These are phyloP conservation scores for Musca domestica DNA, from an alignment of 1,140 invertebrate species.

Conservation along the genomic window DNA sequence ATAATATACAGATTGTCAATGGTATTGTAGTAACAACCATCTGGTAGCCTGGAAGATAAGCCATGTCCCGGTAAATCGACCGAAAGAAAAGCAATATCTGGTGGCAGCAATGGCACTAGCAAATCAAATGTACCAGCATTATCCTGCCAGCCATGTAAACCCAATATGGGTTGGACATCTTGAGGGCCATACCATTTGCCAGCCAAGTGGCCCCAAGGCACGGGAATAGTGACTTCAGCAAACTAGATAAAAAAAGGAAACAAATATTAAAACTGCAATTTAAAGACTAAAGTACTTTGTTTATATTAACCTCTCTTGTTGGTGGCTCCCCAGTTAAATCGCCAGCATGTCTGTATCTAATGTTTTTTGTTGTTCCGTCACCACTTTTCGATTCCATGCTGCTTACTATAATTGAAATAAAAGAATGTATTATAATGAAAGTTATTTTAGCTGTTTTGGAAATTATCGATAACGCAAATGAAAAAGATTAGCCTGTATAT, in stretches of 20 bases:
- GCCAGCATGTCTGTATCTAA: slow-evolving; percentile 42
- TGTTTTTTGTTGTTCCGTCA: background rate
- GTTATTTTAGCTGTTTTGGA: too few relatives aligned
- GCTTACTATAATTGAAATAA: too few relatives aligned
- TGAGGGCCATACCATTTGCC: slow-evolving; percentile 71
- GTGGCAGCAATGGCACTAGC: slow-evolving; percentile 63
- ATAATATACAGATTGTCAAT: slow-evolving; percentile 61
- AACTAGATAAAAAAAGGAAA: slow-evolving; percentile 48
- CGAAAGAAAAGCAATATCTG: slow-evolving; percentile 62
- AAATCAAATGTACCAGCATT: slow-evolving; percentile 73
- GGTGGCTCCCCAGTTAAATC: slow-evolving; percentile 44
- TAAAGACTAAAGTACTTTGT: too few relatives aligned
- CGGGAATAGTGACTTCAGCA: slow-evolving; percentile 70
- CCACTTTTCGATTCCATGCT: slow-evolving; percentile 13
- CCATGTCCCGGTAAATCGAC: slow-evolving; percentile 75
- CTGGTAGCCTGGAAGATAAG: slow-evolving; percentile 64
- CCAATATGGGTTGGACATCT: slow-evolving; percentile 64
- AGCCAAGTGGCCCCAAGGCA: slow-evolving; percentile 76
- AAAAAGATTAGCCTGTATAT: too few relatives aligned
- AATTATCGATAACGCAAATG: too few relatives aligned
- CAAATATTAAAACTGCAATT: too few relatives aligned
- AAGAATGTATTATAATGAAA: too few relatives aligned
- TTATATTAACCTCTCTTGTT: slow-evolving; percentile 38
- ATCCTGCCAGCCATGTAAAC: slow-evolving; percentile 75
- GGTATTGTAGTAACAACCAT: slow-evolving; percentile 63